phyloP scores from a whole-genome alignment of 2,113 vertebrate genomes.

The Percopsis transmontana region DNA sequence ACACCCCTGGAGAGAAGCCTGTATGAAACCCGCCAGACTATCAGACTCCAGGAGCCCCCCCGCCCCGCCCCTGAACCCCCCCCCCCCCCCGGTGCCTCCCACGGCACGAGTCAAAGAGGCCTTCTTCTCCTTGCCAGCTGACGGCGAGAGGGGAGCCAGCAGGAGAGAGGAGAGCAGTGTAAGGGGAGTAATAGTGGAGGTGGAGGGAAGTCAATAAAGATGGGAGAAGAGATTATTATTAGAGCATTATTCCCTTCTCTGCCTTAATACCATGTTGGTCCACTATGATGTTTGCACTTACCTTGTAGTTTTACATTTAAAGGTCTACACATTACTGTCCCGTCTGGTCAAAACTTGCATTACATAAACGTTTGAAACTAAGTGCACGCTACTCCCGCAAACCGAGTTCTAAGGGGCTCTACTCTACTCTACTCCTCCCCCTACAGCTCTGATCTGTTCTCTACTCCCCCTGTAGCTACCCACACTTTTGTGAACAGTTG shows the following conservation, averaged over 20 bases:
- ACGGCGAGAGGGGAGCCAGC: conserved; percentile 53
- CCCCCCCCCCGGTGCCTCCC: conserved; percentile 4
- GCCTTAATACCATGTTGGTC: too few species aligned
- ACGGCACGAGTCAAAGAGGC: conserved; percentile 71
- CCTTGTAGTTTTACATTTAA: too few species aligned
- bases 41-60: conserved; percentile 75
- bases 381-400: too few species aligned
- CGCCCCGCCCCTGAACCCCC: conserved; percentile 32
- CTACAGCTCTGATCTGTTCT: too few species aligned
- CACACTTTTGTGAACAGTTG: too few species aligned
- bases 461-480: too few species aligned
- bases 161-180: background rate
- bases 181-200: background rate
- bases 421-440: too few species aligned
- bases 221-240: background rate
- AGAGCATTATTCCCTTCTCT: background rate
- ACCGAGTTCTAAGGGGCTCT: too few species aligned
- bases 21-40: conserved; percentile 71
- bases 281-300: too few species aligned
- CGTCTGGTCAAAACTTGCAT: too few species aligned
- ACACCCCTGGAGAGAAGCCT: conserved; percentile 53
- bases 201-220: background rate
- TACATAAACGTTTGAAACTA: too few species aligned
- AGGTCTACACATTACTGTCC: too few species aligned
- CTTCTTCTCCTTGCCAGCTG: conserved; percentile 75